Base-by-base conservation (phyloP, 2,888 invertebrate species). In the Polyploca ridens region DNA sequence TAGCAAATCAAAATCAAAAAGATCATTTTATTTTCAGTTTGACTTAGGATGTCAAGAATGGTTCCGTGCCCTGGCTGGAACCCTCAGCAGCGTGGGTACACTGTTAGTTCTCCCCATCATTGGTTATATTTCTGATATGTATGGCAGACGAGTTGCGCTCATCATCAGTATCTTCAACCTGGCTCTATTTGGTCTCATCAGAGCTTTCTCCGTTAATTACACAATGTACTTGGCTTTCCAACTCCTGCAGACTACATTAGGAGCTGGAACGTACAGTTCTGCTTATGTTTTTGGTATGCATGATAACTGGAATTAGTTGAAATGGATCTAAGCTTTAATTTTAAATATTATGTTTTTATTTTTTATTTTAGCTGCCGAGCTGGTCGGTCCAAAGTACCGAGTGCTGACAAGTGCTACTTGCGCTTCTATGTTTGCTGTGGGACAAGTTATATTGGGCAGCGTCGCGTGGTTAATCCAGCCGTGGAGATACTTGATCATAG, bases 311-410 rank as follows among this genome's bases (percentile, higher is more conserved):
- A 54, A 46, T n/a, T 10, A 46, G 7, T 46, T n/a, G 7, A 7
- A 14, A 6, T 1, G 13, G 11, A 8, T 41, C 1, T 13, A 13
- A 8, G 10, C 10, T 10, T 38, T 38, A 38, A 38, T 38, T 35
- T 35, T 8, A 44, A 44, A 46, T n/a, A 41, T 41, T 41, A 11
- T 10, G 10, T 3, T 46, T 4, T n/a, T 7, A n/a, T 46, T 66
- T 79, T 87, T 80, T 82, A 19, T 16, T 54, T 54, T 19, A 97
- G 97, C 95, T 62, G 94, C 97, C 66, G 98, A 98, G 85, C 88
- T 97, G 73, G 97, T 97, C 4, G 97, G 97, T 0, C 96, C 97
- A 0, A 95, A 95, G 63, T 95, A 95, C 66, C 94, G 98, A 46
- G 96, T 97, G 0, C 77, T 97, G 19, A 96, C 96, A 2, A 96